A percentile compares a stretch with the other conserved stretches of the same genome.
These are phyloP conservation scores for Cantharis rustica DNA, from an alignment of 2,888 invertebrate species.

Conservation along the genomic window DNA sequence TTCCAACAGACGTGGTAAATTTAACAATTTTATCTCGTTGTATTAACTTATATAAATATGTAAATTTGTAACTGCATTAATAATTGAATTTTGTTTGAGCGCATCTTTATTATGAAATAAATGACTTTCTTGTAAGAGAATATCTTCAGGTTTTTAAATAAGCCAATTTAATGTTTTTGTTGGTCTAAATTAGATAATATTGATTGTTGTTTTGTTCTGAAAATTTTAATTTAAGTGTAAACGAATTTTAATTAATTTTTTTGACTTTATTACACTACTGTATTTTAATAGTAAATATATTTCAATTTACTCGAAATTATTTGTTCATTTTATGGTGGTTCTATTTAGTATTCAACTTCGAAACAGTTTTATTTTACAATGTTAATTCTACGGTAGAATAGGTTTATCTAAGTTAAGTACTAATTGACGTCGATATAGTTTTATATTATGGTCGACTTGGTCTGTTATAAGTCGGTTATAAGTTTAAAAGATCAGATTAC, in stretches of 20 bases:
- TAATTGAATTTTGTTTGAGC: neutral
- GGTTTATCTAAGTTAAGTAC: neutral
- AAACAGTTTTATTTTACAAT: neutral
- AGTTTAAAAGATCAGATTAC: no score
- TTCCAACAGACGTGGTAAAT: neutral
- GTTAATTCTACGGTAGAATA: neutral
- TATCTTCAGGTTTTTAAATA: neutral
- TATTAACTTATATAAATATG: neutral
- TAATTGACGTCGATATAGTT: no score
- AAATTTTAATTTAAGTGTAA: neutral
- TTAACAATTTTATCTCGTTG: neutral
- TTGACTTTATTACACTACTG: neutral
- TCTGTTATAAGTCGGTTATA: no score
- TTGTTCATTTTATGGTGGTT: neutral
- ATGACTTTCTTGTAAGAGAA: neutral
- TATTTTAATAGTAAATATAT: neutral
- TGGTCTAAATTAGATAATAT: neutral
- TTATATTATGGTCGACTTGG: neutral
- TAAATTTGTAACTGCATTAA: neutral
- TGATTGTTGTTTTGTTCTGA: neutral
- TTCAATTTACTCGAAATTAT: no score
- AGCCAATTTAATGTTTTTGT: neutral
- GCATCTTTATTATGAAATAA: neutral
- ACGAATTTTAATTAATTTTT: neutral
- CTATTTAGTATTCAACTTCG: neutral